Conservation (phyloP, 1,140 invertebrate genomes). For the Danaus melanippus region DNA sequence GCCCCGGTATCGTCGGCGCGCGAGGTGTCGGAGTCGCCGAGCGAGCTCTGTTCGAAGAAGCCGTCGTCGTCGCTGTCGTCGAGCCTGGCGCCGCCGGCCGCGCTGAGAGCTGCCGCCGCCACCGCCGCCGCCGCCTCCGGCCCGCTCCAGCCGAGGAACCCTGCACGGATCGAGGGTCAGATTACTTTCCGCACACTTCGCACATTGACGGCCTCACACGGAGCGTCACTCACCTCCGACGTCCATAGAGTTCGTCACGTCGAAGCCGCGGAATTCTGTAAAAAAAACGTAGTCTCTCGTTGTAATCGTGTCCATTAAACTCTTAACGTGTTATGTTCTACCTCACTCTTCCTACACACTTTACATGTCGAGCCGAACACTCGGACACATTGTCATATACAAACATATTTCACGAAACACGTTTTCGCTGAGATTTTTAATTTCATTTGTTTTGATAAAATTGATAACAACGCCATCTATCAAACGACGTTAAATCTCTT, state of each 20-base stretch:
- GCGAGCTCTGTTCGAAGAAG: slow-evolving; percentile 52
- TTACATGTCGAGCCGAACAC: too few relatives aligned
- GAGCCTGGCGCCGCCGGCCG: slow-evolving; percentile 6
- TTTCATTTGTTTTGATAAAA: too few relatives aligned
- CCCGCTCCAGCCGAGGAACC: slow-evolving; percentile 37
- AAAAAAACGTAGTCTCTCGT: slow-evolving; percentile 7
- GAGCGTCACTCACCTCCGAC: slow-evolving; percentile 24
- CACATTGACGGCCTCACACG: background rate
- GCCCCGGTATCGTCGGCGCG: slow-evolving; percentile 14
- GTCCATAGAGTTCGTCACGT: slow-evolving; percentile 19
- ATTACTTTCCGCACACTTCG: too few relatives aligned
- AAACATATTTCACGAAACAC: too few relatives aligned
- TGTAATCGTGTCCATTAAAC: background rate
- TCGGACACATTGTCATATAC: too few relatives aligned
- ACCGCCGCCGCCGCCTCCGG: slow-evolving; percentile 16
- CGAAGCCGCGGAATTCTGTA: slow-evolving; percentile 33
- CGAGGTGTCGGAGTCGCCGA: slow-evolving; percentile 32
- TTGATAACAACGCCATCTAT: too few relatives aligned
- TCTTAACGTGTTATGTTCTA: too few relatives aligned
- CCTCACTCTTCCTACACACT: too few relatives aligned
- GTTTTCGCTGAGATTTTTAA: too few relatives aligned
- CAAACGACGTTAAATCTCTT: too few relatives aligned
- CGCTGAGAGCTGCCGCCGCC: slow-evolving; percentile 15
- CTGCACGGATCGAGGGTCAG: slow-evolving; percentile 9
- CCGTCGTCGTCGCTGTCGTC: slow-evolving; percentile 52